Evolutionary conservation across 2,113 vertebrate species (phyloP).

Genomic region (Microcebus griseorufus): DNA sequence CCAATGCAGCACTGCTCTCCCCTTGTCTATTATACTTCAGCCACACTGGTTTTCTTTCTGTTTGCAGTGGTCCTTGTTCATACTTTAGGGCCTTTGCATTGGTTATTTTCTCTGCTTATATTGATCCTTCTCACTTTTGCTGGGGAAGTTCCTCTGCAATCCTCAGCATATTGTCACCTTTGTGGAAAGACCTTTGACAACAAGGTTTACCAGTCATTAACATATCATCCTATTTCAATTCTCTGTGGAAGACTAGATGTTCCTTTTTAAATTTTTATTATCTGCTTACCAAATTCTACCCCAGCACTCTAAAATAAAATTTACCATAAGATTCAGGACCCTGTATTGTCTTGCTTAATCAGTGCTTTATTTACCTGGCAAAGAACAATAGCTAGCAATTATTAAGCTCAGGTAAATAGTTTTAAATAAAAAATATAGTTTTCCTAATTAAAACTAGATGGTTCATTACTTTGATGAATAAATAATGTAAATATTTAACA

Average conservation of each 20-base stretch:
- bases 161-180: background rate
- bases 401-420: background rate
- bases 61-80: background rate
- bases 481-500: background rate
- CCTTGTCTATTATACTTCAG: background rate
- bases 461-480: background rate
- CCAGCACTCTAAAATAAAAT: background rate
- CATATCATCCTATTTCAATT: background rate
- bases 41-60: background rate
- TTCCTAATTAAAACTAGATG: background rate
- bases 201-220: background rate
- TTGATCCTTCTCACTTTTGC: background rate
- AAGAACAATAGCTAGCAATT: background rate
- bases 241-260: background rate
- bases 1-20: background rate
- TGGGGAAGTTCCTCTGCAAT: background rate
- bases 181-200: background rate
- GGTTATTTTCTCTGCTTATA: background rate
- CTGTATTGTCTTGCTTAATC: background rate
- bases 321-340: background rate
- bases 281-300: background rate
- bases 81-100: background rate
- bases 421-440: background rate
- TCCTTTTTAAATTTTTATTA: background rate
- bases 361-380: background rate